These are phyloP conservation scores for Anguilla obscura DNA, from an alignment of 2,797 vertebrate species.

Conservation along the genomic window DNA sequence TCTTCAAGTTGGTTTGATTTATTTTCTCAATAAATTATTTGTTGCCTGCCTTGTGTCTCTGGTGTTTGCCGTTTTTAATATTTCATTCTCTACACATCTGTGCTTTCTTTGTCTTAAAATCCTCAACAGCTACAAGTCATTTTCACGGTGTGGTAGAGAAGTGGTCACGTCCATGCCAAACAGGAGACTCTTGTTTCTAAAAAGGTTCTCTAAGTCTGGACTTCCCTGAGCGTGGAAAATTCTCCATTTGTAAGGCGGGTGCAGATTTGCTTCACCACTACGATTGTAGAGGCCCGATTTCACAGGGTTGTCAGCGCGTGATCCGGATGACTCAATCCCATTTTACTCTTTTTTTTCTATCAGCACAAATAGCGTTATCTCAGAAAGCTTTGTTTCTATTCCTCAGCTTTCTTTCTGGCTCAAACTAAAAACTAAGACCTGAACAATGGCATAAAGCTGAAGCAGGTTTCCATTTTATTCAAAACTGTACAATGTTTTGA, in stretches of 20 bases:
- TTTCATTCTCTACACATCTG: constrained; percentile 68
- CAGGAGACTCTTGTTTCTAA: neutral
- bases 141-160: neutral
- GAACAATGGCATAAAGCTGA: neutral
- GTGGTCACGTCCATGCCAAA: neutral
- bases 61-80: constrained; percentile 69
- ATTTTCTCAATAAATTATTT: constrained; percentile 74
- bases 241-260: constrained; percentile 3
- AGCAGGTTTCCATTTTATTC: neutral
- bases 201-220: neutral
- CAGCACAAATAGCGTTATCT: neutral
- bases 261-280: neutral
- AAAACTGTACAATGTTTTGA: neutral
- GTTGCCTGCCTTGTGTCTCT: constrained; percentile 59
- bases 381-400: neutral
- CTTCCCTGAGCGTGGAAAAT: constrained; percentile 14
- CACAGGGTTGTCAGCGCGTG: neutral
- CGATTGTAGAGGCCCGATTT: neutral
- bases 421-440: neutral
- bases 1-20: constrained; percentile 55
- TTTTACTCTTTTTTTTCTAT: neutral
- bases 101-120: constrained; percentile 55
- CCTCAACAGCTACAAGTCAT: constrained; percentile 41
- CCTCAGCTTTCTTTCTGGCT: neutral
- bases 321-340: neutral